phyloP scores from a whole-genome alignment of 2,797 vertebrate species.

The Perodicticus potto region DNA sequence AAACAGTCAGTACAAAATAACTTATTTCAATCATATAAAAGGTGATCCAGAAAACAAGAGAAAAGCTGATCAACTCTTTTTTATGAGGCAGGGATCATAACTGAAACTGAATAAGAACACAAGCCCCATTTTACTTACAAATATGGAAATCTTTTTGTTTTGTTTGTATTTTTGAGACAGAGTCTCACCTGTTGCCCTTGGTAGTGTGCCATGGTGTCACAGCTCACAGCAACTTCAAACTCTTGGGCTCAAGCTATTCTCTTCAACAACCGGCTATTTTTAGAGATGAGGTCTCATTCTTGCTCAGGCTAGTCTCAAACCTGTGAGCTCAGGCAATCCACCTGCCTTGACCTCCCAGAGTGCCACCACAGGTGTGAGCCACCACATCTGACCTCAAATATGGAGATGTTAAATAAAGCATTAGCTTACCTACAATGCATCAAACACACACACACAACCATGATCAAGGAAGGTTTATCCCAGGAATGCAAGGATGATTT shows the following conservation, averaged over 20 bases:
- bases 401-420: slow-evolving; percentile 27
- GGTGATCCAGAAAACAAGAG: not conserved
- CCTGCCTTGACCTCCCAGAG: too few relatives aligned
- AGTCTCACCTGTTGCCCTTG: too few relatives aligned
- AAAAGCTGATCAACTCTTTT: slow-evolving; percentile 30
- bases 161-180: too few relatives aligned
- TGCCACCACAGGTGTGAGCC: too few relatives aligned
- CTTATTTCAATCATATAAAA: slow-evolving; percentile 37
- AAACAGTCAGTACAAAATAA: not conserved
- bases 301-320: too few relatives aligned
- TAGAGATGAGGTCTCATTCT: too few relatives aligned
- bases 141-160: not conserved
- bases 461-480: not conserved
- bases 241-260: too few relatives aligned
- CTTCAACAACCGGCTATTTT: too few relatives aligned
- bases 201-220: too few relatives aligned
- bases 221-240: too few relatives aligned
- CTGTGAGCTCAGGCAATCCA: too few relatives aligned
- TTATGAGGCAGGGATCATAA: not conserved
- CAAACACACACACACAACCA: not conserved
- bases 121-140: not conserved
- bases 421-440: not conserved
- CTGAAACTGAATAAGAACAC: slow-evolving; percentile 8
- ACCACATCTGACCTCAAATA: not conserved
- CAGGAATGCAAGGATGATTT: not conserved